Evolutionary conservation across 2,113 vertebrate species (phyloP).

Genomic region (Cinclus mexicanus): DNA sequence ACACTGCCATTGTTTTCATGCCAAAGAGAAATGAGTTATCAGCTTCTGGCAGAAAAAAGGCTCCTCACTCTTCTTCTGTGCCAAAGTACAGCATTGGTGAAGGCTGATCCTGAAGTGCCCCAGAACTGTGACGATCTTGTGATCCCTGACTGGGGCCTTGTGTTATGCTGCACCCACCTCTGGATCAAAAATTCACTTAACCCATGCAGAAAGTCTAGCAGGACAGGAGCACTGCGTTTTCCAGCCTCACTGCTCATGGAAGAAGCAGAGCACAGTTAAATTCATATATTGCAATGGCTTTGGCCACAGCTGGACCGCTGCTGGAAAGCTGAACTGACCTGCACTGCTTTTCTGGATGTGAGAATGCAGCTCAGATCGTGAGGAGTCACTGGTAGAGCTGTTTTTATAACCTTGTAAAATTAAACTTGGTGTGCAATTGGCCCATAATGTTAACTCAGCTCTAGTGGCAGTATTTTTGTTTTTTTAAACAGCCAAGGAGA

Average conservation of each 20-base stretch:
- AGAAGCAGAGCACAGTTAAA: neutral
- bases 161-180: neutral
- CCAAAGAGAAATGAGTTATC: neutral
- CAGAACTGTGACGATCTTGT: neutral
- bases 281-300: neutral
- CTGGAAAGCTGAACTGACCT: neutral
- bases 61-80: neutral
- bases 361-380: neutral
- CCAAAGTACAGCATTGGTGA: neutral
- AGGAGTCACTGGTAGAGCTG: neutral
- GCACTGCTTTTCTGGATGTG: neutral
- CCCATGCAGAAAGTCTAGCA: neutral
- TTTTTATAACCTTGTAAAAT: constrained; percentile 17
- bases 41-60: neutral
- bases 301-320: neutral
- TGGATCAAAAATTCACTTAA: neutral
- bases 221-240: neutral
- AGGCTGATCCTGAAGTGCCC: neutral
- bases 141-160: neutral
- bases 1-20: neutral
- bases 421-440: neutral
- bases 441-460: neutral
- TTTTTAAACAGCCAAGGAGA: constrained; percentile 1
- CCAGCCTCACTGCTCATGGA: neutral
- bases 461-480: neutral